Percentiles rank a stretch among this genome's conserved stretches.
These are phyloP conservation scores for Megalonaias nervosa DNA, from an alignment of 1,140 invertebrate species.

Conservation along the genomic window DNA sequence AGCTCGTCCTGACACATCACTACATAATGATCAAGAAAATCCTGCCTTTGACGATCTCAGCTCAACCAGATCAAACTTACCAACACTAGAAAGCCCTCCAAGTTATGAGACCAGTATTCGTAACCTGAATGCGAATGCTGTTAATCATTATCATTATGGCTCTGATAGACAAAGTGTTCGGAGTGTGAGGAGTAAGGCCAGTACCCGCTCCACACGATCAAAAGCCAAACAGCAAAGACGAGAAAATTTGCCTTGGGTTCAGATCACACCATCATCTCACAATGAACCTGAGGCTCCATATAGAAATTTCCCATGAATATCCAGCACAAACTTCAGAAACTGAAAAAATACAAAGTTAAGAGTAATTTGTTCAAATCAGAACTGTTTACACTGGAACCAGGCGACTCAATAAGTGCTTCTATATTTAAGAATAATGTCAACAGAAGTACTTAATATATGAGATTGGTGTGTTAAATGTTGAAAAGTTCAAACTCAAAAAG, in stretches of 20 bases:
- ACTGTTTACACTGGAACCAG: no score
- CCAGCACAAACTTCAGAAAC: no score
- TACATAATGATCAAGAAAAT: slow-evolving; percentile 36
- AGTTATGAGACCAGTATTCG: slow-evolving; percentile 65
- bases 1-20: neutral
- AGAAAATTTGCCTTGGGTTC: slow-evolving; percentile 66
- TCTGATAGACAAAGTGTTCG: slow-evolving; percentile 61
- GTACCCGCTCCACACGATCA: slow-evolving; percentile 47
- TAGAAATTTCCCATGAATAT: slow-evolving; percentile 44
- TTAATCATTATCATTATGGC: slow-evolving; percentile 47
- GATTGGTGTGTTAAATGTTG: no score
- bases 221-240: slow-evolving; percentile 41
- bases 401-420: no score
- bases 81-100: slow-evolving; percentile 57
- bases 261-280: slow-evolving; percentile 59
- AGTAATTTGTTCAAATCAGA: no score
- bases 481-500: no score
- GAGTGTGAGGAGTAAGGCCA: slow-evolving; percentile 55
- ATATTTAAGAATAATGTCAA: no score
- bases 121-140: slow-evolving; percentile 45
- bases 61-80: slow-evolving; percentile 32
- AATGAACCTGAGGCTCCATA: slow-evolving; percentile 40
- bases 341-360: no score
- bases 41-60: slow-evolving; percentile 46
- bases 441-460: no score